Conservation (phyloP, 2,888 invertebrate genomes). For the Margaritifera margaritifera region DNA sequence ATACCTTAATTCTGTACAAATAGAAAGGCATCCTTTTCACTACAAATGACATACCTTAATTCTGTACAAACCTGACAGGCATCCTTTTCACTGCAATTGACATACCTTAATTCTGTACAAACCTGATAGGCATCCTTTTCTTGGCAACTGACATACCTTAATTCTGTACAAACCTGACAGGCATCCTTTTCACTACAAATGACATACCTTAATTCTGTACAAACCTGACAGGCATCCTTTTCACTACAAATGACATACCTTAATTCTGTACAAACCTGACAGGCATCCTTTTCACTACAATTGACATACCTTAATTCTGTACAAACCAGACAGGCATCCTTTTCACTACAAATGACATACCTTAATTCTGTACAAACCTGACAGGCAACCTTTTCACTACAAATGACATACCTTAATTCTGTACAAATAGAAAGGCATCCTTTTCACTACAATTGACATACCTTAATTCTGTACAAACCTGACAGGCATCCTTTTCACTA, state of each 20-base stretch:
- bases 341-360: constrained; percentile 44
- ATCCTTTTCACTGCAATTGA: constrained; percentile 1
- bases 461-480: constrained; percentile 39
- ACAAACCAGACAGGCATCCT: not conserved
- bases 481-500: not conserved
- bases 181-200: not conserved
- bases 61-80: not conserved
- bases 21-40: not conserved
- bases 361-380: constrained; percentile 24
- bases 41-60: constrained; percentile 53
- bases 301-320: constrained; percentile 54
- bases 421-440: not conserved
- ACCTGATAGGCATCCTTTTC: not conserved
- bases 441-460: constrained; percentile 34
- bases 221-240: not conserved
- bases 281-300: not conserved
- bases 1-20: constrained; percentile 51
- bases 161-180: not conserved
- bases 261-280: not conserved
- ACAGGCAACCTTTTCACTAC: not conserved
- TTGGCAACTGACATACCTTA: constrained; percentile 52
- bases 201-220: constrained; percentile 54
- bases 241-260: constrained; percentile 51
- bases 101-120: constrained; percentile 53
- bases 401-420: constrained; percentile 54